A percentile compares a stretch with the other conserved stretches of the same genome.
These are phyloP conservation scores for Sclerodermus sp. DNA, from an alignment of 2,888 invertebrate species.

Conservation along the genomic window DNA sequence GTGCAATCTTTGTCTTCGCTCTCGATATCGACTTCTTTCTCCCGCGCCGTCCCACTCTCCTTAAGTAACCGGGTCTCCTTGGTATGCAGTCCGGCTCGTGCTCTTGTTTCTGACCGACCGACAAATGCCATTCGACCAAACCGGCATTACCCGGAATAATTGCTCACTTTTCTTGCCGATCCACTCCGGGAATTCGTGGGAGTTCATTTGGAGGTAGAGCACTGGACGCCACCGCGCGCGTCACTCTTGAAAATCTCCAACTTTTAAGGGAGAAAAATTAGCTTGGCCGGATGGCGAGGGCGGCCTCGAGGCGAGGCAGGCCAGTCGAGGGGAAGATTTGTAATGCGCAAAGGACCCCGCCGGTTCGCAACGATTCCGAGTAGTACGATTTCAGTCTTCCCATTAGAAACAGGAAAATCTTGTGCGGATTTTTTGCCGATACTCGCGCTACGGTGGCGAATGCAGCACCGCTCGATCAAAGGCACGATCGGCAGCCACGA, in stretches of 20 bases:
- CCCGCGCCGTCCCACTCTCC: neutral
- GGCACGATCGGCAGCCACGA: constrained; percentile 28
- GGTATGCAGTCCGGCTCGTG: too few relatives aligned
- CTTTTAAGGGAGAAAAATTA: too few relatives aligned
- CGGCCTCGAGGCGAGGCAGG: neutral
- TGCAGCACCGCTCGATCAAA: constrained; percentile 20
- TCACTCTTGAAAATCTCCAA: too few relatives aligned
- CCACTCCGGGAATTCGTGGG: too few relatives aligned
- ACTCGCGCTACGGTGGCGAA: constrained; percentile 19
- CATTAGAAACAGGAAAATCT: constrained; percentile 43
- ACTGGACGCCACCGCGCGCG: too few relatives aligned
- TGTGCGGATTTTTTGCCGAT: constrained; percentile 31
- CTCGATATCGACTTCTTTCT: neutral
- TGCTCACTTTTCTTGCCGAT: too few relatives aligned
- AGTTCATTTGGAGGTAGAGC: too few relatives aligned
- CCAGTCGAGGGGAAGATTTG: neutral
- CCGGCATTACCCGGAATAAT: too few relatives aligned
- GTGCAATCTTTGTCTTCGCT: constrained; percentile 11
- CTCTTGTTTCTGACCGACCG: too few relatives aligned
- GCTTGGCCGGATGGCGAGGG: too few relatives aligned
- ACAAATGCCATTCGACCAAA: too few relatives aligned
- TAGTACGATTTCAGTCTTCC: constrained; percentile 23
- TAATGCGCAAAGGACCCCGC: neutral
- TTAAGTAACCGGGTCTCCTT: too few relatives aligned
- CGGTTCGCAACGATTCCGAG: constrained; percentile 25